phyloP scores from a whole-genome alignment of 1,140 invertebrate species.

The Heliconius eleuchia region DNA sequence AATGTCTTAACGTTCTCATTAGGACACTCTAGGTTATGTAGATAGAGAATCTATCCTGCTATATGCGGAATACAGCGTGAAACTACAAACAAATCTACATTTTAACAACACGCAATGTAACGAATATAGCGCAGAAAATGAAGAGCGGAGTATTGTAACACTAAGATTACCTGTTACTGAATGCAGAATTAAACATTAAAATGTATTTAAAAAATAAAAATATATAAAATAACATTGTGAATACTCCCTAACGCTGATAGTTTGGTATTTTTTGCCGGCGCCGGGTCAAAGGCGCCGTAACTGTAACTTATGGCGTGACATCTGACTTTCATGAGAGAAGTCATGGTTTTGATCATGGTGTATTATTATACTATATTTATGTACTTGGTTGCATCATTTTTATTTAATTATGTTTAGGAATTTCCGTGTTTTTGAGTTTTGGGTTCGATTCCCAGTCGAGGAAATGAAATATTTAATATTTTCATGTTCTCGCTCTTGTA shows the following conservation, averaged over 20 bases:
- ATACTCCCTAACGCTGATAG: neutral
- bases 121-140: too few species aligned
- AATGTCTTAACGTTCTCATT: too few species aligned
- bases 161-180: too few species aligned
- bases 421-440: neutral
- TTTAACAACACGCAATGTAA: too few species aligned
- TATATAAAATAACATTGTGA: neutral
- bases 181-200: neutral
- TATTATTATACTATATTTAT: neutral
- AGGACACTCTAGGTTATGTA: too few species aligned
- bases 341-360: neutral
- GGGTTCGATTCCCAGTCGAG: neutral
- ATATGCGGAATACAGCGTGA: too few species aligned
- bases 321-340: constrained; percentile 1
- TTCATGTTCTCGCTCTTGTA: neutral
- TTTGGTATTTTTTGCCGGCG: constrained; percentile 16
- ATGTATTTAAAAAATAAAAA: neutral
- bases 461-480: neutral
- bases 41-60: too few species aligned
- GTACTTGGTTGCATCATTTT: neutral
- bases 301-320: constrained; percentile 25
- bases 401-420: neutral
- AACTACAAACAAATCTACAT: too few species aligned
- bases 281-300: constrained; percentile 25
- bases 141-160: too few species aligned